Percentiles rank a stretch among this genome's conserved stretches.
phyloP scores from a whole-genome alignment of 2,113 vertebrate species.

The Anguilla japonica region DNA sequence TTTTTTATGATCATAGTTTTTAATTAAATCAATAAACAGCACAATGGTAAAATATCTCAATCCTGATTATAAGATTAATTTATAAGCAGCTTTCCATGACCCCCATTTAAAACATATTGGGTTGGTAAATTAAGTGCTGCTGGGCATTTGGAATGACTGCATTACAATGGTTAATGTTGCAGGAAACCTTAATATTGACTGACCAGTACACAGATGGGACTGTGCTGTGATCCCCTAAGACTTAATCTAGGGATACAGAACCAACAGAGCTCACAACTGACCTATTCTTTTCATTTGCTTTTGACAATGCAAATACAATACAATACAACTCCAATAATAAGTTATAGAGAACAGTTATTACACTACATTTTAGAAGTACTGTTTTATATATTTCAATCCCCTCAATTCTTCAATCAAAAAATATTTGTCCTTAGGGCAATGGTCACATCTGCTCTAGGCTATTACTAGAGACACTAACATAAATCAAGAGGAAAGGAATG shows the following conservation, averaged over 20 bases:
- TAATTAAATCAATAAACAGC: not conserved
- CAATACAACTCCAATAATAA: not conserved
- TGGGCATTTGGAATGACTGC: not conserved
- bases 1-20: not conserved
- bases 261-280: not conserved
- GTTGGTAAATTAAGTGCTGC: not conserved
- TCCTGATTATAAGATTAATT: not conserved
- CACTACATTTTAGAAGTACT: not conserved
- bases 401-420: not conserved
- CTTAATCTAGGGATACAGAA: not conserved
- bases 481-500: slow-evolving; percentile 61
- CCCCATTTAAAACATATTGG: not conserved
- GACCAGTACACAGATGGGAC: slow-evolving; percentile 14
- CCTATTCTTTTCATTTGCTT: not conserved
- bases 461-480: slow-evolving; percentile 53
- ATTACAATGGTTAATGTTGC: slow-evolving; percentile 1
- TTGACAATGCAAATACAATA: not conserved
- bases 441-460: slow-evolving; percentile 68
- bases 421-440: slow-evolving; percentile 50
- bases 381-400: not conserved
- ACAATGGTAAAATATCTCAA: not conserved
- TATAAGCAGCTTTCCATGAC: not conserved
- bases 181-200: slow-evolving; percentile 1
- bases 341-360: not conserved
- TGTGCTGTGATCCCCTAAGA: not conserved